A percentile compares a stretch with the other conserved stretches of the same genome.
phyloP scores from a whole-genome alignment of 2,888 invertebrate genomes.

The Octodonta nipae region DNA sequence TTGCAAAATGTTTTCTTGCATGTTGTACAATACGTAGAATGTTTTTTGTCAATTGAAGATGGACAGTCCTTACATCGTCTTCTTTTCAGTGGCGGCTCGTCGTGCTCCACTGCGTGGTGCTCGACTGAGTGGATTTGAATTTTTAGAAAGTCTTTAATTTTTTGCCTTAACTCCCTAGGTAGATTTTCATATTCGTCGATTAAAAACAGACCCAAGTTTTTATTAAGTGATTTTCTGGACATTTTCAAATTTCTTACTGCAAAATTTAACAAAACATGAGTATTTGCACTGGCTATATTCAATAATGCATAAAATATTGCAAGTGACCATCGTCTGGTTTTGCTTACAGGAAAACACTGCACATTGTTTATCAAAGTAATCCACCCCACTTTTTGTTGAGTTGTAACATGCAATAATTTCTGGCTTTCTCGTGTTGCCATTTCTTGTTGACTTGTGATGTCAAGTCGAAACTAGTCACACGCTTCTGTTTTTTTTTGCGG shows the following conservation, averaged over 20 bases:
- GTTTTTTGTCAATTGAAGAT: no score
- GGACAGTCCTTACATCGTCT: no score
- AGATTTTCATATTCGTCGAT: no score
- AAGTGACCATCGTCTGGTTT: neutral
- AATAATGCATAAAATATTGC: neutral
- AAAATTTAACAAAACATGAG: neutral
- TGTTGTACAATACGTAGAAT: no score
- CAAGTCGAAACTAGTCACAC: conserved; percentile 17
- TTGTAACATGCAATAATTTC: neutral
- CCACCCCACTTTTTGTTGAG: neutral
- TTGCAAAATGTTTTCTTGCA: neutral
- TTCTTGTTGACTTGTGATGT: conserved; percentile 12
- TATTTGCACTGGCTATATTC: neutral
- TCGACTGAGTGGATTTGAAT: no score
- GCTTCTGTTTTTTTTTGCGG: conserved; percentile 16
- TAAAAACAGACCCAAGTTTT: no score
- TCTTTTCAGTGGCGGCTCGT: no score
- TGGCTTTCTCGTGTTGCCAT: neutral
- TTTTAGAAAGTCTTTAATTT: no score
- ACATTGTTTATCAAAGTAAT: neutral
- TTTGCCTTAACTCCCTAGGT: no score
- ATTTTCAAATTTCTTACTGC: neutral
- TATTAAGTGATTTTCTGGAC: no score
- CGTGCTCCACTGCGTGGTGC: no score
- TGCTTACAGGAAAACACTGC: neutral